Percentiles rank a stretch among this genome's conserved stretches.
phyloP scores from a whole-genome alignment of 2,113 vertebrate genomes.

The Passerina amoena region DNA sequence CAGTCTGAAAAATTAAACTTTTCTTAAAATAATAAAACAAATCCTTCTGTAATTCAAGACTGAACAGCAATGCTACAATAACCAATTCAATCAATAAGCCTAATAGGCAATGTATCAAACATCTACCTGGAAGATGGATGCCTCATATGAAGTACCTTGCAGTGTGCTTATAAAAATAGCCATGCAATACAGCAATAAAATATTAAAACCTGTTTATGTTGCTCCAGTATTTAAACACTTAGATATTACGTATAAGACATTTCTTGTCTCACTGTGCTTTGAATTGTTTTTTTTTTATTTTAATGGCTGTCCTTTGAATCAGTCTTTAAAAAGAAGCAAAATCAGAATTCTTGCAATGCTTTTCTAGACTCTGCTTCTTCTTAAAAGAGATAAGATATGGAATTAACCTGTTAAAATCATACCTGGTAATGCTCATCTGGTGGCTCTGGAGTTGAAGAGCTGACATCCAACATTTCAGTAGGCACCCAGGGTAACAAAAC shows the following conservation, averaged over 20 bases:
- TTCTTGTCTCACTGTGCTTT: neutral
- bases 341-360: neutral
- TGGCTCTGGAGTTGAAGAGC: constrained; percentile 78
- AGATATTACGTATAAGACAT: neutral
- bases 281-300: neutral
- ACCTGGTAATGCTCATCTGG: constrained; percentile 88
- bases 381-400: neutral
- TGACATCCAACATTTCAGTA: constrained; percentile 72
- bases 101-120: neutral
- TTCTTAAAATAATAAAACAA: neutral
- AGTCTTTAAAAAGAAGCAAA: neutral
- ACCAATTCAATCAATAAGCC: neutral
- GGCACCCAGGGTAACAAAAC: constrained; percentile 87
- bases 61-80: neutral
- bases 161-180: neutral
- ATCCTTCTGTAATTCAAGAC: neutral
- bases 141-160: neutral
- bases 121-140: neutral
- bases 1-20: neutral
- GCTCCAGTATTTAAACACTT: neutral
- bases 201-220: neutral
- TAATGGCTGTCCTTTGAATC: neutral
- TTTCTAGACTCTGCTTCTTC: neutral
- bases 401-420: neutral
- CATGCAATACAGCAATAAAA: neutral